These are phyloP conservation scores for Panthera tigris DNA, from an alignment of 2,113 vertebrate species.

Conservation along the genomic window DNA sequence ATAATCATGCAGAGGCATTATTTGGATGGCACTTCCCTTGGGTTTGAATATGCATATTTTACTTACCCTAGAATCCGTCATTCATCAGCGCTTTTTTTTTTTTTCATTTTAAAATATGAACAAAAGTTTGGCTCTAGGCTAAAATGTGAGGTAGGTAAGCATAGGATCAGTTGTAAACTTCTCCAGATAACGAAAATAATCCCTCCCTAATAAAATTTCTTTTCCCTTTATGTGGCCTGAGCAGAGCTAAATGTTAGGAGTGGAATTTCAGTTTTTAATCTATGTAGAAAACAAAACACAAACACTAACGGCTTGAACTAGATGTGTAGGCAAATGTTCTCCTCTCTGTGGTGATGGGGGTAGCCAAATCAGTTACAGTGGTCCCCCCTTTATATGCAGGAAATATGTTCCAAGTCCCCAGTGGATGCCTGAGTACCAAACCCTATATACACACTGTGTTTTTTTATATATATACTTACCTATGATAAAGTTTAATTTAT, in stretches of 20 bases:
- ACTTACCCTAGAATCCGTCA: not conserved
- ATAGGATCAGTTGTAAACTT: not conserved
- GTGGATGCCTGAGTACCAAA: not conserved
- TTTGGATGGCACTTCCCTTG: not conserved
- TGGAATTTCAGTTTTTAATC: not conserved
- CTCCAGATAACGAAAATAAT: conserved; percentile 1
- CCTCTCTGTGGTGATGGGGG: not conserved
- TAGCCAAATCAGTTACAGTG: not conserved
- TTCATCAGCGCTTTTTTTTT: not conserved
- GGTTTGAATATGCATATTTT: not conserved
- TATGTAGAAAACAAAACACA: not conserved
- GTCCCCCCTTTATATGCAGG: not conserved
- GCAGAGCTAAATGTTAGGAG: not conserved
- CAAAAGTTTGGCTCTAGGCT: not conserved
- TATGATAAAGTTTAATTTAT: not conserved
- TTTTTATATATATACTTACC: not conserved
- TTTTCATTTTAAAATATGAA: conserved; percentile 23
- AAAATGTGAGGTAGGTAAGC: not conserved
- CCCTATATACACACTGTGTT: not conserved
- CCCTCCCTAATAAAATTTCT: not conserved
- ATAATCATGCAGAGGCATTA: not conserved
- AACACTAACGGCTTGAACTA: not conserved
- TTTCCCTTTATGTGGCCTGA: not conserved
- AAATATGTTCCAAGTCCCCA: not conserved
- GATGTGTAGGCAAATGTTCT: not conserved